phyloP scores from a whole-genome alignment of 37 sponge, comb jelly and placozoan species.

The Chondrosia reniformis region DNA sequence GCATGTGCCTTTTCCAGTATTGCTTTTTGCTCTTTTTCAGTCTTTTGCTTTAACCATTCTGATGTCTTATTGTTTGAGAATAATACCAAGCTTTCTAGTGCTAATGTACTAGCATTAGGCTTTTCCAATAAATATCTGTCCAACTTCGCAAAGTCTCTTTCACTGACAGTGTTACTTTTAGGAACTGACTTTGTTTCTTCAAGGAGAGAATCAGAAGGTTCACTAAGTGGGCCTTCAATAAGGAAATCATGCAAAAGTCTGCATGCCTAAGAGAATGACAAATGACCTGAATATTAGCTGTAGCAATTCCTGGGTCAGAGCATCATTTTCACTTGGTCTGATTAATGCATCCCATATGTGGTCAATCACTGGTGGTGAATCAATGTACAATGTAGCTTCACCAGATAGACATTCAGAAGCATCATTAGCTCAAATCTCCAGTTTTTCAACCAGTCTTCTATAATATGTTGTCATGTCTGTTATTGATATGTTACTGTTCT shows the following conservation, averaged over 20 bases:
- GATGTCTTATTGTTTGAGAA: conserved; percentile 41
- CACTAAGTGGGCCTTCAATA: background rate
- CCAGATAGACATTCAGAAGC: conserved; percentile 2
- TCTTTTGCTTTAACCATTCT: conserved; percentile 21
- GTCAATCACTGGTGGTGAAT: conserved; percentile 2
- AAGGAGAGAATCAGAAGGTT: background rate
- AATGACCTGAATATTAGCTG: background rate
- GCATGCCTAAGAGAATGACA: background rate
- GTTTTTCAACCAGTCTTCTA: background rate
- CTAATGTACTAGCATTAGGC: conserved; percentile 25
- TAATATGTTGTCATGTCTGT: conserved; percentile 22
- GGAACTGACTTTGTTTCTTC: conserved; percentile 39
- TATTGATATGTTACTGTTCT: conserved; percentile 28
- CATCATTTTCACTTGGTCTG: conserved; percentile 7
- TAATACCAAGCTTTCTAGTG: conserved; percentile 28
- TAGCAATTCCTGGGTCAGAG: background rate
- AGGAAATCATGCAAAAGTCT: conserved; percentile 12
- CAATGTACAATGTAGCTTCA: conserved; percentile 17
- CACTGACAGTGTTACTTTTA: conserved; percentile 24
- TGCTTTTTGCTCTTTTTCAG: background rate
- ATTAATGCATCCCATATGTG: background rate
- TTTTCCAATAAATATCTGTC: conserved; percentile 34
- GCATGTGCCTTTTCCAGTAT: conserved; percentile 6
- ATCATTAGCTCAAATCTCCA: conserved; percentile 24
- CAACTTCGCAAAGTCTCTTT: conserved; percentile 22